Evolutionary conservation across 2,888 invertebrate genomes (phyloP).

Genomic region (Bombylius major): DNA sequence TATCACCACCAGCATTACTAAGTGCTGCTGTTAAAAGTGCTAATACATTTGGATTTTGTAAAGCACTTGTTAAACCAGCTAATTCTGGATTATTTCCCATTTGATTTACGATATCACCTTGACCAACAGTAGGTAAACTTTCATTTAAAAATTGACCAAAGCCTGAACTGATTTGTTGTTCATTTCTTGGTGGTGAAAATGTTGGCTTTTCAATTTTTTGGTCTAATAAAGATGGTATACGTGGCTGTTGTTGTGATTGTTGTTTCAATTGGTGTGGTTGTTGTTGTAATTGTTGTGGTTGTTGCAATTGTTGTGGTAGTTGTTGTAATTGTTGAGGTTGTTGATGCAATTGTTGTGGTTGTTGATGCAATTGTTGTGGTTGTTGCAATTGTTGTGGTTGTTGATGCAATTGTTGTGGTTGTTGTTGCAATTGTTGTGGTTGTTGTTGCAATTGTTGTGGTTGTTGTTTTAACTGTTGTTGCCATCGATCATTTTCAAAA

Average conservation of each 20-base stretch:
- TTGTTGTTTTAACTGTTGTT: too few species aligned
- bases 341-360: too few species aligned
- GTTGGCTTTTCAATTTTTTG: constrained; percentile 3
- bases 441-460: too few species aligned
- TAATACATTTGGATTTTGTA: constrained; percentile 30
- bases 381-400: not conserved
- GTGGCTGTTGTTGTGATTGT: not conserved
- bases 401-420: not conserved
- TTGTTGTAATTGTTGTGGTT: not conserved
- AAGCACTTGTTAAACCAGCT: constrained; percentile 22
- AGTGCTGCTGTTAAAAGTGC: constrained; percentile 27
- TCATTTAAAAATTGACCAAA: constrained; percentile 1
- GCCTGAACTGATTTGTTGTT: not conserved
- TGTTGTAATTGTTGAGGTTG: not conserved
- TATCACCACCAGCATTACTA: constrained; percentile 17
- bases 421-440: not conserved
- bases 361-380: too few species aligned
- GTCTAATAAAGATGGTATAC: constrained; percentile 5
- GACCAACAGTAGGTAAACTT: not conserved
- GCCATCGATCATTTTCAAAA: too few species aligned
- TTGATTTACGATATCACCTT: not conserved
- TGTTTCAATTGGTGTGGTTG: too few species aligned
- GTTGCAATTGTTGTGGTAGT: not conserved
- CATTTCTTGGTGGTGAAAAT: constrained; percentile 1
- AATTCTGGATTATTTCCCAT: not conserved